Evolutionary conservation across 2,113 vertebrate genomes (phyloP).

Genomic region (Marmota monax): DNA sequence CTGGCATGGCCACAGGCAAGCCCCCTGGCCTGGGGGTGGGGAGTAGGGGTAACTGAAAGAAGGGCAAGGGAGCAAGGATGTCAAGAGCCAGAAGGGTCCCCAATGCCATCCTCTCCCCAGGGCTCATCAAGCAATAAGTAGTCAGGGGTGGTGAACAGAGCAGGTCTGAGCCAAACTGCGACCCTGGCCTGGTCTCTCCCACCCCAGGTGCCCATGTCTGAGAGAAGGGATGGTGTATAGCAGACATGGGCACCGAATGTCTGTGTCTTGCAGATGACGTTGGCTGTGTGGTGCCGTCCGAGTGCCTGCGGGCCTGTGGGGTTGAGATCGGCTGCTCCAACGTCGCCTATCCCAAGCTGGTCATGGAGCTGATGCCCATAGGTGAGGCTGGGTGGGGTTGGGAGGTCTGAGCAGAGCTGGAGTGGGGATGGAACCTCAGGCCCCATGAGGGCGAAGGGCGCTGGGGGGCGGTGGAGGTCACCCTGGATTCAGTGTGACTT

Average conservation of each 20-base stretch:
- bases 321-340: conserved; percentile 95
- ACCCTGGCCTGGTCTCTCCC: not conserved
- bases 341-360: conserved; percentile 94
- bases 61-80: not conserved
- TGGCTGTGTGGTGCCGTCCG: conserved; percentile 93
- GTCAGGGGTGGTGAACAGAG: not conserved
- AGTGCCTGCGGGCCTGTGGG: conserved; percentile 91
- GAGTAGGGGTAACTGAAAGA: no score
- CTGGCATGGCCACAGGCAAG: no score
- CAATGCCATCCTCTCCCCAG: not conserved
- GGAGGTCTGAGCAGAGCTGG: not conserved
- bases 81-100: not conserved
- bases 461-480: not conserved
- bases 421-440: conserved; percentile 81
- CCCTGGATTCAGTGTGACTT: not conserved
- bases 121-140: not conserved
- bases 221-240: rapidly evolving
- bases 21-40: not conserved
- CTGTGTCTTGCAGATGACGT: conserved; percentile 88
- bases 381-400: conserved; percentile 85
- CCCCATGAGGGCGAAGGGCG: not conserved
- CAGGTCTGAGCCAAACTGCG: no score
- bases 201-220: not conserved
- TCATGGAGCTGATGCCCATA: conserved; percentile 94
- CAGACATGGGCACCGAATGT: rapidly evolving